Base-by-base conservation (phyloP, 2,113 vertebrate genomes). In the Syngnathus scovelli region DNA sequence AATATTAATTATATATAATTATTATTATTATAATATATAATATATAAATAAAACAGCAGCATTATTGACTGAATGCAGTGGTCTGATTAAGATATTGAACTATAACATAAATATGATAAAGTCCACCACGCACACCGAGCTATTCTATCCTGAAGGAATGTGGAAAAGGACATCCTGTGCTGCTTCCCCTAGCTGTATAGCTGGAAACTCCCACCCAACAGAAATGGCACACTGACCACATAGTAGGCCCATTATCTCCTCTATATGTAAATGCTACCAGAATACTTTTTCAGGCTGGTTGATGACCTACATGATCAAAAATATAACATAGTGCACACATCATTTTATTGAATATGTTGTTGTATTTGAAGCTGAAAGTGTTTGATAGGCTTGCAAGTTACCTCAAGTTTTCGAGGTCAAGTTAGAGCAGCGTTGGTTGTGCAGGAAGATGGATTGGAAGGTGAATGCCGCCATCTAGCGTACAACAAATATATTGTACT, bases 171-270 rank as follows among this genome's bases (percentile, higher is more conserved):
- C 21, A 54, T 90, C 88, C 86, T 90, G 84, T 78, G 66, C 78
- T 48, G 80, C 84, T 90, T 90, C 86, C 88, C 81, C 75, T 68
- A 68, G 74, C 84, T 83, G 78, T 83, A 83, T 78, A 78, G 74
- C 79, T 87, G 88, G 89, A 90, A 90, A 89, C 86, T 87, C 86
- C 85, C 85, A 82, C 54, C 72, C 76, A 72, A 80, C 86, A 89
- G 87, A 85, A 90, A 87, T 2, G 62, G 65, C 39, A 41, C 54
- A 37, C 1, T 21, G 2, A n/a, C 61, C 61, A 67, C 63, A 65
- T 41, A 2, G 13, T 33, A 33, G 58, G 37, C 61, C 44, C 44
- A 48, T 43, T 11, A 43, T 16, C 44, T 48, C 13, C 44, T 16
- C 44, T 6, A 48, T 33, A 33, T 33, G 27, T 33, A 46, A 56